A percentile compares a stretch with the other conserved stretches of the same genome.
Conservation (phyloP, 2,888 invertebrate species). For the Celastrina argiolus region DNA sequence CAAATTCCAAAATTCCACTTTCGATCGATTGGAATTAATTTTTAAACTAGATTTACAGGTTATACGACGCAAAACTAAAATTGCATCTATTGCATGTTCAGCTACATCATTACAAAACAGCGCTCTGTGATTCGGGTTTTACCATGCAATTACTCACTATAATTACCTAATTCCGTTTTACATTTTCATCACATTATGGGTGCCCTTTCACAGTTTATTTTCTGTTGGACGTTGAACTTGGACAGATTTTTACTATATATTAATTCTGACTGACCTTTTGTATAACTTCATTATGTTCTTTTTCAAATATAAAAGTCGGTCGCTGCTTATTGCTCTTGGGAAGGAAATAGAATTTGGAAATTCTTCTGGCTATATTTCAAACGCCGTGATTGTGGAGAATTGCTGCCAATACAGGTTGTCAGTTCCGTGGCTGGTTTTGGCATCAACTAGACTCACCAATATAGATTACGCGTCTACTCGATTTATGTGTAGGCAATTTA, state of each 20-base stretch:
- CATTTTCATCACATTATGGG: not conserved
- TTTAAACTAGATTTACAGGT: too few relatives aligned
- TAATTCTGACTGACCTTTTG: too few relatives aligned
- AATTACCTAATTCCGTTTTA: not conserved
- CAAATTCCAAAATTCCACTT: too few relatives aligned
- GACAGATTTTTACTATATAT: too few relatives aligned
- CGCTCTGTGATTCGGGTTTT: not conserved
- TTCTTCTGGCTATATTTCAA: not conserved
- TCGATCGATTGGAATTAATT: too few relatives aligned
- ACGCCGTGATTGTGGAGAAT: not conserved
- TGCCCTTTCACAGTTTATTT: too few relatives aligned
- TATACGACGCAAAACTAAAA: not conserved
- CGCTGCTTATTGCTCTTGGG: too few relatives aligned
- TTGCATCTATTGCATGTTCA: not conserved
- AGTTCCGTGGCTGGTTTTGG: not conserved
- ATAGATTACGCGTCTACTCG: not conserved
- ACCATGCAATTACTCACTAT: not conserved
- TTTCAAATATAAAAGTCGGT: too few relatives aligned
- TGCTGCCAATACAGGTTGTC: constrained; percentile 3
- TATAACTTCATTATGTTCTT: too few relatives aligned
- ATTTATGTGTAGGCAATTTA: not conserved
- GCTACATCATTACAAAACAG: not conserved
- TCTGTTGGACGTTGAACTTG: too few relatives aligned
- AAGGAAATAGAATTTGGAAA: not conserved
- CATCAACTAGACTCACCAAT: not conserved